Base-by-base conservation (phyloP, 2,888 invertebrate species). In the Parnassius apollo region DNA sequence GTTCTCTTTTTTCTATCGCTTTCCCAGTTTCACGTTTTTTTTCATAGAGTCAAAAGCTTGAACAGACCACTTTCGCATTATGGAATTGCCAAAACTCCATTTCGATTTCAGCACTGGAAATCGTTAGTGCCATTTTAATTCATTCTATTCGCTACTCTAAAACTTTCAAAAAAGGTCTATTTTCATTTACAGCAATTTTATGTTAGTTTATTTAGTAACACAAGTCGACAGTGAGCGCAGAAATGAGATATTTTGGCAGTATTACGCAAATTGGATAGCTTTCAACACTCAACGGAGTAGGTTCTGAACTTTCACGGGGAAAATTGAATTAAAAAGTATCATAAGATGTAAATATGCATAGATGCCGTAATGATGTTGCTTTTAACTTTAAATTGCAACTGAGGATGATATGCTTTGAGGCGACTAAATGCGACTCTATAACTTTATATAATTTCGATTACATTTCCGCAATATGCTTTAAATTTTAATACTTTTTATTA, bases 191-290 rank as follows among this genome's bases (percentile, higher is more conserved):
- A 18, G 1, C 48, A 35, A 22, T n/a, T 50, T 42, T 57, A 13
- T 49, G 57, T 60, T 64, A 59, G 35, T 35, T 57, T 62, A 66
- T 67, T 66, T 67, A 70, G 76, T 82, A 75, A 66, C 74, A 69
- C 77, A 64, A 66, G 71, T 75, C 70, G 74, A 76, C 83, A 87
- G 86, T 86, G 83, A 90, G 88, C 89, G 91, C 88, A 91, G 91
- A 91, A 91, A 91, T 91, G 91, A 91, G 91, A 91, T 91, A 91
- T 91, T 91, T 91, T 90, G 91, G 89, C 85, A 91, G 91, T 91
- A 91, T 91, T 91, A 91, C 90, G 91, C 91, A 91, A 91, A 91
- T 91, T 91, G 91, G 91, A 91, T 91, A 91, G 91, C 91, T 91
- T 91, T 91, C 91, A 90, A 91, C 91, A 91, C 91, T 91, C 91